phyloP scores from a whole-genome alignment of 2,113 vertebrate genomes.

The Dryoscopus gambensis region DNA sequence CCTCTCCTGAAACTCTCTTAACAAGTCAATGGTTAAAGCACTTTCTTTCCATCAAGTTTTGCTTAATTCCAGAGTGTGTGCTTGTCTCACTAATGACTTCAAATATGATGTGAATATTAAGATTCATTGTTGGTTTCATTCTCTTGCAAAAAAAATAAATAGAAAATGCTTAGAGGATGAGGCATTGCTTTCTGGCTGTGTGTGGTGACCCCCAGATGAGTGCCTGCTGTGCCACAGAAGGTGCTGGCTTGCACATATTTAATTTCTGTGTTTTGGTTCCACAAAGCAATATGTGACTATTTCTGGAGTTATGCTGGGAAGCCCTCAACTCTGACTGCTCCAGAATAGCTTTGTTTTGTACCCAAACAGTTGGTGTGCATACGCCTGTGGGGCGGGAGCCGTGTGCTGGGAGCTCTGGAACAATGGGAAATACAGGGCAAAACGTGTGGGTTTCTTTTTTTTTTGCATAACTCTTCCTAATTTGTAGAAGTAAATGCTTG shows the following conservation, averaged over 20 bases:
- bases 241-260: background rate
- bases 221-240: rapidly evolving
- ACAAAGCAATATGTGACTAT: background rate
- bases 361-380: background rate
- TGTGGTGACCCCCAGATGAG: background rate
- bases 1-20: background rate
- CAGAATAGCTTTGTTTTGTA: background rate
- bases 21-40: background rate
- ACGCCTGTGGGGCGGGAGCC: rapidly evolving
- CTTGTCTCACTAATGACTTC: background rate
- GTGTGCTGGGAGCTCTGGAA: background rate
- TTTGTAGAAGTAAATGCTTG: background rate
- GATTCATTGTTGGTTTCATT: background rate
- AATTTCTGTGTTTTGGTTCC: background rate
- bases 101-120: background rate
- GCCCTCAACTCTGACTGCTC: background rate
- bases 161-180: background rate
- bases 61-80: background rate
- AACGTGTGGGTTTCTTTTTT: background rate
- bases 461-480: background rate
- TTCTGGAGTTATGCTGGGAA: background rate
- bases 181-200: background rate
- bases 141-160: background rate
- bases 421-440: background rate
- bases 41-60: background rate